Evolutionary conservation across 2,888 invertebrate genomes (phyloP).

Genomic region (Cataglyphis cursor): DNA sequence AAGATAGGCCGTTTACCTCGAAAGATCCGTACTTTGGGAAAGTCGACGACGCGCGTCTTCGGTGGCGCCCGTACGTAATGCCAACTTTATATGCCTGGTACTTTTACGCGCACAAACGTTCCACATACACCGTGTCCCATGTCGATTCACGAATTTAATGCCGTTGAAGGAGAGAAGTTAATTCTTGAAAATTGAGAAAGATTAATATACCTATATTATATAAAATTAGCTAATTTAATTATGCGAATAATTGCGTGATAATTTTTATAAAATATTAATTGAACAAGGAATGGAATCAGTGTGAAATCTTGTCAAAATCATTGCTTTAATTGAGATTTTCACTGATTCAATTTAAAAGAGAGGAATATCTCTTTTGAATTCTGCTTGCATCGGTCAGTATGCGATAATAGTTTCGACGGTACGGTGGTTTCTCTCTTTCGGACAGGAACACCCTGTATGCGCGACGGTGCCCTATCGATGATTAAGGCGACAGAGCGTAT

Average conservation of each 20-base stretch:
- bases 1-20: slow-evolving; percentile 70
- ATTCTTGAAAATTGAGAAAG: background rate
- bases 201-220: background rate
- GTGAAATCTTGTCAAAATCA: background rate
- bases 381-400: background rate
- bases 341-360: background rate
- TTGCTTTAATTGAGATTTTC: background rate
- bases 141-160: background rate
- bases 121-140: background rate
- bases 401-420: background rate
- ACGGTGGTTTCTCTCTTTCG: background rate
- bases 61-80: slow-evolving; percentile 64
- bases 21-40: slow-evolving; percentile 67
- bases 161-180: background rate
- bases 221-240: background rate
- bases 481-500: slow-evolving; percentile 66
- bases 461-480: slow-evolving; percentile 50
- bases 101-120: slow-evolving; percentile 19
- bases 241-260: background rate
- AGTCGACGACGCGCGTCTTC: slow-evolving; percentile 56
- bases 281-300: background rate
- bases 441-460: slow-evolving; percentile 46
- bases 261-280: background rate
- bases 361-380: background rate
- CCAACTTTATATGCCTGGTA: slow-evolving; percentile 1